These are phyloP conservation scores for Forbesichthys agassizii DNA, from an alignment of 2,113 vertebrate genomes.

Conservation along the genomic window DNA sequence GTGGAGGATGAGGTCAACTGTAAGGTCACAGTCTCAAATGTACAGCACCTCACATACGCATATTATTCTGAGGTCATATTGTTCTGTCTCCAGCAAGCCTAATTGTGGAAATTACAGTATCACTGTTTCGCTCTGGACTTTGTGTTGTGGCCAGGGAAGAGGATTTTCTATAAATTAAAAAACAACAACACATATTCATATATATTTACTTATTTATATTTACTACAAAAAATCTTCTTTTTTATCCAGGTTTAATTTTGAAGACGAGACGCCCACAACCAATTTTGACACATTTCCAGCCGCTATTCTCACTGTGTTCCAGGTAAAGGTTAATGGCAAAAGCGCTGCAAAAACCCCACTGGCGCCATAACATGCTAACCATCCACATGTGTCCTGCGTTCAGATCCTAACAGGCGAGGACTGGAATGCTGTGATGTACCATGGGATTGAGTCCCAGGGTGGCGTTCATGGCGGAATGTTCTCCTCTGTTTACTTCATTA, in stretches of 20 bases:
- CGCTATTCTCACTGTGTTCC: slow-evolving; percentile 96
- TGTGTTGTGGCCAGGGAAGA: not conserved
- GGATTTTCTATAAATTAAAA: not conserved
- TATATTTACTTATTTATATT: no score
- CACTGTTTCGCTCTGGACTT: not conserved
- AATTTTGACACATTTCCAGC: slow-evolving; percentile 98
- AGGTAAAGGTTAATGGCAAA: slow-evolving; percentile 79
- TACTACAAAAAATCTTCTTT: slow-evolving; percentile 22
- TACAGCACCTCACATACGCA: not conserved
- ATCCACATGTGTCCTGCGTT: slow-evolving; percentile 11
- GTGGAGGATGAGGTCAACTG: slow-evolving; percentile 13
- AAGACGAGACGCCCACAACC: slow-evolving; percentile 92
- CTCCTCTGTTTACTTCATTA: slow-evolving; percentile 94
- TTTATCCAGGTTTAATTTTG: slow-evolving; percentile 90
- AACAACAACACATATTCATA: no score
- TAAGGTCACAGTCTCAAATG: slow-evolving; percentile 12
- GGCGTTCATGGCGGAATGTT: slow-evolving; percentile 93
- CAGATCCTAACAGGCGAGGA: slow-evolving; percentile 96
- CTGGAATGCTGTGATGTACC: slow-evolving; percentile 98
- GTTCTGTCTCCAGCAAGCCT: not conserved
- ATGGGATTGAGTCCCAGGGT: slow-evolving; percentile 91
- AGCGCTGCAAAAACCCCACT: not conserved
- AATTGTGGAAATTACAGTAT: not conserved
- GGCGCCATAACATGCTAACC: not conserved
- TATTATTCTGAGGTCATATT: slow-evolving; percentile 4